Evolutionary conservation across 2,888 invertebrate species (phyloP).

Genomic region (Eupithecia exiguata): DNA sequence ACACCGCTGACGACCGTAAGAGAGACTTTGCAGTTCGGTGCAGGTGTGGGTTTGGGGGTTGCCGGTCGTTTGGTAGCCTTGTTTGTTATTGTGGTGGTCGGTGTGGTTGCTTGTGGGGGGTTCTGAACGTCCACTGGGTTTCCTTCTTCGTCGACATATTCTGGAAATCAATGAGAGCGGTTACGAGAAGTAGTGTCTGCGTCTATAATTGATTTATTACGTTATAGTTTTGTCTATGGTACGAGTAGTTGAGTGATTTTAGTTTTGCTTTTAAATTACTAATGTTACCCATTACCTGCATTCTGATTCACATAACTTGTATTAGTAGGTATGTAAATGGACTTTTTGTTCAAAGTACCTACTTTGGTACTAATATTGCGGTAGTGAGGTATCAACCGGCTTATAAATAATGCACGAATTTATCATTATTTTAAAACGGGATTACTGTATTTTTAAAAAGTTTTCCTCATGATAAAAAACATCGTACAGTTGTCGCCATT

Average conservation of each 20-base stretch:
- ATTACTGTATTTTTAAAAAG: not conserved
- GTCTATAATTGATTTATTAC: not conserved
- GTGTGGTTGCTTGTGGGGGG: slow-evolving; percentile 34
- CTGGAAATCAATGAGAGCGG: slow-evolving; percentile 52
- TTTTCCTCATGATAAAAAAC: not conserved
- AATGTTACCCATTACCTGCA: too few species aligned
- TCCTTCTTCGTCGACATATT: slow-evolving; percentile 68
- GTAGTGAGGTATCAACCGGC: too few species aligned
- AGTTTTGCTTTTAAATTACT: not conserved
- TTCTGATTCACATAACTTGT: too few species aligned
- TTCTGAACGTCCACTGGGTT: slow-evolving; percentile 50
- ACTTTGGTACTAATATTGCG: too few species aligned
- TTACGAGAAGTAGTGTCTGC: not conserved
- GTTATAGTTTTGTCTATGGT: too few species aligned
- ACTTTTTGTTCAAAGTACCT: too few species aligned
- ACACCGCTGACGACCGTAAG: slow-evolving; percentile 59
- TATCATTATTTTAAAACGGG: too few species aligned
- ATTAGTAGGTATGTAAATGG: too few species aligned
- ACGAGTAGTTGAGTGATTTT: not conserved
- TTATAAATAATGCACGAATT: too few species aligned
- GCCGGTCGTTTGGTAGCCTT: slow-evolving; percentile 13
- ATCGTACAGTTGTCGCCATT: not conserved
- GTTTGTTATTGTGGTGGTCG: slow-evolving; percentile 17
- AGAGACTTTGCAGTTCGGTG: slow-evolving; percentile 55
- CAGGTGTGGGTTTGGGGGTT: slow-evolving; percentile 27